These are phyloP conservation scores for Cyclopterus lumpus DNA, from an alignment of 2,797 vertebrate species.

Conservation along the genomic window DNA sequence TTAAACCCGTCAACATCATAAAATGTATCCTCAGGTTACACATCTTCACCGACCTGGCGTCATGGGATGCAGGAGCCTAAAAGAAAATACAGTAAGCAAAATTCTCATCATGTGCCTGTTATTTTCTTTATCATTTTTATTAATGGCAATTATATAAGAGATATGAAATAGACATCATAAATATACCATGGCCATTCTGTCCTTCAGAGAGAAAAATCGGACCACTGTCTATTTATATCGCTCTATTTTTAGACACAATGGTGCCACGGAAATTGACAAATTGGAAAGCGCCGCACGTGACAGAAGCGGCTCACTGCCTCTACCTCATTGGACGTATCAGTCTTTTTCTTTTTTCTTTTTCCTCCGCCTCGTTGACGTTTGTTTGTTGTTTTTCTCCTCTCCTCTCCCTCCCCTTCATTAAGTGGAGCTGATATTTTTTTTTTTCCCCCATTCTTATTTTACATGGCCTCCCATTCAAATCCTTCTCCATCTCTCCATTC, in stretches of 20 bases:
- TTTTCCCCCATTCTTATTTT: conserved; percentile 36
- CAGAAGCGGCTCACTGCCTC: conserved; percentile 32
- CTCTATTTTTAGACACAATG: conserved; percentile 91
- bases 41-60: background rate
- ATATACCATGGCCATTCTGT: conserved; percentile 20
- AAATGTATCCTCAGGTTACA: conserved; percentile 4
- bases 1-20: conserved; percentile 32
- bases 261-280: conserved; percentile 90
- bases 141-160: conserved; percentile 7
- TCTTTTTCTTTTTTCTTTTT: background rate
- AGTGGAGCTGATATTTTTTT: conserved; percentile 29
- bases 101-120: conserved; percentile 7
- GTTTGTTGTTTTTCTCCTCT: conserved; percentile 22
- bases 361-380: conserved; percentile 44
- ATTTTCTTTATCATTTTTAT: conserved; percentile 15
- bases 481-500: conserved; percentile 57
- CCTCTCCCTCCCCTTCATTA: conserved; percentile 22
- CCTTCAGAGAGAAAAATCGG: conserved; percentile 47
- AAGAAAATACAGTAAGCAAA: conserved; percentile 1
- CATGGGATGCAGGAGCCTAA: background rate
- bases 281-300: conserved; percentile 70
- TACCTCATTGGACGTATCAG: conserved; percentile 9
- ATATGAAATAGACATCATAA: conserved; percentile 15
- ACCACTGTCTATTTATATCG: conserved; percentile 68
- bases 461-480: conserved; percentile 61